Evolutionary conservation across 2,797 vertebrate species (phyloP).

Genomic region (Cebuella pygmaea): DNA sequence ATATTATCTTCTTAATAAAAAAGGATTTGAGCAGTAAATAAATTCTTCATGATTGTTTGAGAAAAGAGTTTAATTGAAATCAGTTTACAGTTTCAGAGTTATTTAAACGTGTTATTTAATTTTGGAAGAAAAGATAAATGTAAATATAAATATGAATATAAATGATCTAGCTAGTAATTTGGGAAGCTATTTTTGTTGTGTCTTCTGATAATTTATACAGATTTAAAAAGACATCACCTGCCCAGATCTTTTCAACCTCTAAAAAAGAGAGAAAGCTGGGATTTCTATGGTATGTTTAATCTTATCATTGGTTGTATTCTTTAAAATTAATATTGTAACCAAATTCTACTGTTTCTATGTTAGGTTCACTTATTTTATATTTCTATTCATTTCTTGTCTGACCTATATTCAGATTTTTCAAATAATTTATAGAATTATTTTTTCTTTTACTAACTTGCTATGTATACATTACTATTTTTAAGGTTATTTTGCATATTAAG

Average conservation of each 20-base stretch:
- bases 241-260: background rate
- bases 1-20: background rate
- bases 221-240: background rate
- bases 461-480: background rate
- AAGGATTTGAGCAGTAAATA: background rate
- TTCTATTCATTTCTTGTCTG: background rate
- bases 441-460: background rate
- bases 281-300: background rate
- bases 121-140: background rate
- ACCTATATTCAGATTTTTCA: background rate
- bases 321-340: background rate
- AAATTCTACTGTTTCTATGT: background rate
- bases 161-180: background rate
- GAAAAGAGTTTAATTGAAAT: background rate
- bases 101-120: background rate
- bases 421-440: background rate
- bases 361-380: background rate
- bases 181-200: background rate
- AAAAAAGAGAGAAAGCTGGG: background rate
- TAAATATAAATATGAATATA: background rate
- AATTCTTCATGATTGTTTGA: background rate
- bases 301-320: background rate
- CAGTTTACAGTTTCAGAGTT: background rate
- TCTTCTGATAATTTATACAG: background rate
- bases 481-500: background rate